Conservation (phyloP, 2,797 vertebrate species). For the Gymnothorax javanicus region DNA sequence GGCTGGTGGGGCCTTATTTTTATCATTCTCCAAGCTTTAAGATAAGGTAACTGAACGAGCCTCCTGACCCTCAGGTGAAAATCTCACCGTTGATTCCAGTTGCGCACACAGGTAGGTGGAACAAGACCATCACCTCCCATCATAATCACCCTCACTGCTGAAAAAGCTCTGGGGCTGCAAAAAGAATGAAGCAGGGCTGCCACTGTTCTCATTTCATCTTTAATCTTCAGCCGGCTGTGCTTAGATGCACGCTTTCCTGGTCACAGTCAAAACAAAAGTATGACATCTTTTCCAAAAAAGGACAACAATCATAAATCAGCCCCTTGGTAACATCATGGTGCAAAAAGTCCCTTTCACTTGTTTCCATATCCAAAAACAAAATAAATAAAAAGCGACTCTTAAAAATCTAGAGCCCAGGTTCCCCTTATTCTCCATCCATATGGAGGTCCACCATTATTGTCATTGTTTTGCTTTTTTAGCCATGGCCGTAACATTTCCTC, state of each 20-base stretch:
- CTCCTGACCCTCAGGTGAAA: slow-evolving; percentile 14
- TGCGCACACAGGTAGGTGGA: neutral
- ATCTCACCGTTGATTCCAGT: neutral
- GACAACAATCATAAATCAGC: neutral
- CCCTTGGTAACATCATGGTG: neutral
- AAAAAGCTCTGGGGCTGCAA: neutral
- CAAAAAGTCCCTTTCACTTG: neutral
- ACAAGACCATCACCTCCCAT: neutral
- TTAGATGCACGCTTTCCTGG: neutral
- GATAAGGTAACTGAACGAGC: slow-evolving; percentile 19
- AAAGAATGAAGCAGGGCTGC: neutral
- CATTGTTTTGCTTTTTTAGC: neutral
- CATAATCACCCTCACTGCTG: neutral
- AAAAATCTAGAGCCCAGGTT: too few relatives aligned
- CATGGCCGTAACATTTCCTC: neutral
- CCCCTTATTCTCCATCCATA: neutral
- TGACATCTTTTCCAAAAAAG: neutral
- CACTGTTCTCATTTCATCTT: neutral
- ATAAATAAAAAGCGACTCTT: neutral
- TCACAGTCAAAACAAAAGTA: neutral
- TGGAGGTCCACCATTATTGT: neutral
- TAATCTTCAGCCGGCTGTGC: neutral
- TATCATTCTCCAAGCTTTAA: slow-evolving; percentile 17
- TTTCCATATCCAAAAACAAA: neutral
- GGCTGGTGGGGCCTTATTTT: neutral